These are phyloP conservation scores for Ibidorhyncha struthersii DNA, from an alignment of 2,113 vertebrate genomes.

Conservation along the genomic window DNA sequence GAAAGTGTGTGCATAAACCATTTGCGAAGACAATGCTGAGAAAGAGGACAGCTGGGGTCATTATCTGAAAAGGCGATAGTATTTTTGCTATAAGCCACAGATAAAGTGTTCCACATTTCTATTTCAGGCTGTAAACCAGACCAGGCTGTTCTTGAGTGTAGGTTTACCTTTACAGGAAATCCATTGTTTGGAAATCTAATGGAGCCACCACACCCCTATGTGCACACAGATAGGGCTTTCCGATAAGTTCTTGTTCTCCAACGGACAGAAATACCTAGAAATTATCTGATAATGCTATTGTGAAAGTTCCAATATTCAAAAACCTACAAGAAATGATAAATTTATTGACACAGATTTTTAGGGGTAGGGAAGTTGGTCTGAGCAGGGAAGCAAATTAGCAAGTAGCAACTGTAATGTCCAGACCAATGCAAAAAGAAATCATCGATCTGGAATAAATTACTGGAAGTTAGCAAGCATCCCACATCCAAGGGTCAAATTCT, in stretches of 20 bases:
- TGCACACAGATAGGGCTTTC: not conserved
- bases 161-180: slow-evolving; percentile 49
- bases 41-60: not conserved
- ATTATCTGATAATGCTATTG: not conserved
- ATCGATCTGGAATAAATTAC: not conserved
- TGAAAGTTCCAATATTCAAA: not conserved
- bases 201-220: slow-evolving; percentile 32
- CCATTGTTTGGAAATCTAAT: slow-evolving; percentile 29
- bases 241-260: not conserved
- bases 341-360: not conserved
- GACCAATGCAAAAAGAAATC: not conserved
- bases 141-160: not conserved
- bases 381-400: not conserved
- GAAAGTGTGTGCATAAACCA: not conserved
- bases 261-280: not conserved
- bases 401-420: not conserved
- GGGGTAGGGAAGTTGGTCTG: not conserved
- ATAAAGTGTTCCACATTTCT: not conserved
- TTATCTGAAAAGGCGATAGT: not conserved
- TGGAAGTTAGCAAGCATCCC: not conserved
- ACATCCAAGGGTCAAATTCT: not conserved
- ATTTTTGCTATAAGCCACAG: not conserved
- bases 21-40: not conserved
- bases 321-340: not conserved
- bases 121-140: slow-evolving; percentile 20